Conservation (phyloP, 1,140 invertebrate species). For the Pseudomyrmex flavicornis region DNA sequence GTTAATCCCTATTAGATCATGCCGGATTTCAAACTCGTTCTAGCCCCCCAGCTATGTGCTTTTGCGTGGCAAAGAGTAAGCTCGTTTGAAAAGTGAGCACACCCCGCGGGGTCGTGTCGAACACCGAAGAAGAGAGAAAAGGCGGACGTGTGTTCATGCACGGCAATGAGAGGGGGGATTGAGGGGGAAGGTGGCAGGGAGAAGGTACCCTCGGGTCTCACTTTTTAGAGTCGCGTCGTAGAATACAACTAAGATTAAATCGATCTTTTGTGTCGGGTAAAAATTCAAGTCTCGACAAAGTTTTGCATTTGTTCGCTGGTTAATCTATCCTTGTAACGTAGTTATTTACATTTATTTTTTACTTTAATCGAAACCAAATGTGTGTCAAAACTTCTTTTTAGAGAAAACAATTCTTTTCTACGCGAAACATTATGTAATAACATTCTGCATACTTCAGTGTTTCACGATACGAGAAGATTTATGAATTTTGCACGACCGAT, state of each 20-base stretch:
- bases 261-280: constrained; percentile 49
- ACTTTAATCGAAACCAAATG: too few species aligned
- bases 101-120: constrained; percentile 70
- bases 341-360: not conserved
- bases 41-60: constrained; percentile 68
- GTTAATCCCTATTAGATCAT: constrained; percentile 81
- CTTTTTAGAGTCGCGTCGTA: constrained; percentile 60
- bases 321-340: not conserved
- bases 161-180: not conserved
- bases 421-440: too few species aligned
- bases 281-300: constrained; percentile 39
- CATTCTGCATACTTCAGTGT: not conserved
- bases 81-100: constrained; percentile 80
- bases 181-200: not conserved
- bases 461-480: not conserved
- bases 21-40: constrained; percentile 75
- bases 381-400: too few species aligned
- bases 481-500: not conserved
- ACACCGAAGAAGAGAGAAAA: constrained; percentile 68
- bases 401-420: too few species aligned
- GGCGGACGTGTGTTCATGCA: constrained; percentile 34
- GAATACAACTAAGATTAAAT: constrained; percentile 65
- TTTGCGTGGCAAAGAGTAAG: constrained; percentile 78
- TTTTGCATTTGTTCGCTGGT: not conserved
- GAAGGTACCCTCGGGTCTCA: constrained; percentile 56